These are phyloP conservation scores for Polyodon spathula DNA, from an alignment of 2,113 vertebrate species.

Conservation along the genomic window DNA sequence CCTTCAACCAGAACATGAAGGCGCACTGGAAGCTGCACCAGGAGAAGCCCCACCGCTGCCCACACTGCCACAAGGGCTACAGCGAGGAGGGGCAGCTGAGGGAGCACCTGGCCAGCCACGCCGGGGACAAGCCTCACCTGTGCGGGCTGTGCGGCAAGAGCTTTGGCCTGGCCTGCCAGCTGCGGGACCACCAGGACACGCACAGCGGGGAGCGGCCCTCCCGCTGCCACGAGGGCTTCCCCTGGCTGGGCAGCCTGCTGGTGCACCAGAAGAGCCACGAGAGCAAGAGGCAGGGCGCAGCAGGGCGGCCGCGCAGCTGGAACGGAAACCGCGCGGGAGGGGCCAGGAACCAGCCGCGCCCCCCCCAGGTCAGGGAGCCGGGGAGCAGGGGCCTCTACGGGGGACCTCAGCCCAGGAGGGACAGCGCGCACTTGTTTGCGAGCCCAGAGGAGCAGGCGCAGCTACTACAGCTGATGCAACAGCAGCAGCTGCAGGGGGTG, in stretches of 20 bases:
- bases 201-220: slow-evolving; percentile 64
- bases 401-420: slow-evolving; percentile 20
- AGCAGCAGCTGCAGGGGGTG: slow-evolving; percentile 30
- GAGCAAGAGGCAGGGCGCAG: slow-evolving; percentile 41
- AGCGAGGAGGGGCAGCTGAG: slow-evolving; percentile 54
- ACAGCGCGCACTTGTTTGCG: slow-evolving; percentile 16
- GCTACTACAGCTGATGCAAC: slow-evolving; percentile 17
- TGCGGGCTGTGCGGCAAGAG: slow-evolving; percentile 58
- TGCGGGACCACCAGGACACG: slow-evolving; percentile 65
- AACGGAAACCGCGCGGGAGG: background rate
- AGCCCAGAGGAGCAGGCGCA: slow-evolving; percentile 29
- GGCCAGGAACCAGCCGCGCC: slow-evolving; percentile 26
- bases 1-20: slow-evolving; percentile 64
- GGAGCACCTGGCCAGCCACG: slow-evolving; percentile 59
- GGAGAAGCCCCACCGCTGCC: slow-evolving; percentile 62
- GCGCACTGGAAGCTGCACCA: slow-evolving; percentile 61
- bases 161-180: slow-evolving; percentile 56
- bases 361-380: slow-evolving; percentile 33
- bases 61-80: slow-evolving; percentile 62
- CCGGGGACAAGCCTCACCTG: slow-evolving; percentile 58
- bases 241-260: slow-evolving; percentile 62
- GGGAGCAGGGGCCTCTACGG: slow-evolving; percentile 24
- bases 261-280: slow-evolving; percentile 62
- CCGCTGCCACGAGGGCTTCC: slow-evolving; percentile 55
- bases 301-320: too few relatives aligned